A percentile compares a stretch with the other conserved stretches of the same genome.
These are phyloP conservation scores for Brachyalestes nurse DNA, from an alignment of 2,797 vertebrate genomes.

Conservation along the genomic window DNA sequence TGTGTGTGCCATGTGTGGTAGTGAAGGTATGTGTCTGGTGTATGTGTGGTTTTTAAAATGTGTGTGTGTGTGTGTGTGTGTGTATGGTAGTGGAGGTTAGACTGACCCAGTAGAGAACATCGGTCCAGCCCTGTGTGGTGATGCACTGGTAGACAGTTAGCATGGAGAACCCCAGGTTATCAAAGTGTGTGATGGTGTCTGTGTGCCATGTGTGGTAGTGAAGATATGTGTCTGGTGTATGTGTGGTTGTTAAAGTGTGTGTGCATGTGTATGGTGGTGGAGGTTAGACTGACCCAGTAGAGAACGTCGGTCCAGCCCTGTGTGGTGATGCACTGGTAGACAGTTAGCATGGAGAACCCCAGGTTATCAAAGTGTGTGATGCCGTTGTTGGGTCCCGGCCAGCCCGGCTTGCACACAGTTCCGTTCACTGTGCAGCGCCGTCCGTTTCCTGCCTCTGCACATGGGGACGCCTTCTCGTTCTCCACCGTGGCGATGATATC, in stretches of 20 bases:
- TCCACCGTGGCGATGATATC: slow-evolving; percentile 87
- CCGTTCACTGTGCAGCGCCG: slow-evolving; percentile 87
- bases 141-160: slow-evolving; percentile 95
- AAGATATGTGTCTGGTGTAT: no score
- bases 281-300: slow-evolving; percentile 84
- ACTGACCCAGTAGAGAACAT: slow-evolving; percentile 92
- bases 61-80: no score
- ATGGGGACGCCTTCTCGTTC: slow-evolving; percentile 85
- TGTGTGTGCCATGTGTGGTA: no score
- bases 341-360: slow-evolving; percentile 94
- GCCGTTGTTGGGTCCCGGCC: slow-evolving; percentile 90
- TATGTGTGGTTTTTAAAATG: no score
- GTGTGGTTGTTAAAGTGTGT: no score
- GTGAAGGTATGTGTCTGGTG: no score
- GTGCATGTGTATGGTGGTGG: no score
- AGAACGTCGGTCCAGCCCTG: slow-evolving; percentile 94
- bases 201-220: no score
- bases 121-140: slow-evolving; percentile 94
- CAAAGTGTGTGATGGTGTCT: slow-evolving; percentile 95
- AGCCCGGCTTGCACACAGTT: slow-evolving; percentile 84
- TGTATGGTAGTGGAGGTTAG: neutral
- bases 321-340: slow-evolving; percentile 95
- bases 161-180: slow-evolving; percentile 95
- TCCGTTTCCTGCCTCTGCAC: slow-evolving; percentile 86
- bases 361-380: slow-evolving; percentile 96